Base-by-base conservation (phyloP, 2,797 vertebrate species). In the Sebastes trivittatus region DNA sequence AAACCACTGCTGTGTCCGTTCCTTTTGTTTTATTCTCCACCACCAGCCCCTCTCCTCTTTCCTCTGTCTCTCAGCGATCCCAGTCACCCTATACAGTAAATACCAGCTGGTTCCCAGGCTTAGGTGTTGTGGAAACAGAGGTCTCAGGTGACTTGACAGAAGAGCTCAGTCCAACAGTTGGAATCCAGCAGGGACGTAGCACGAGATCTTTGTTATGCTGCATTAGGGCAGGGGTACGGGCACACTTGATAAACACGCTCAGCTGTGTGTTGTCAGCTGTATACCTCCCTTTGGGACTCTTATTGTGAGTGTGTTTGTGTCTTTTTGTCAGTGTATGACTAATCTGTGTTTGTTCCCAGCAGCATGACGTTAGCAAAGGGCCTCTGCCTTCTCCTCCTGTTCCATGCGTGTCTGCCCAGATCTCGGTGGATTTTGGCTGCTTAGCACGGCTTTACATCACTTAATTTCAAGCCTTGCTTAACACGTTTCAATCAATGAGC, bases 381-480 rank as follows among this genome's bases (percentile, higher is more conserved):
- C 78, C 69, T 67, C 55, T 65, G 72, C 79, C 75, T 85, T 82
- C 84, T 82, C 68, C 68, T 80, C 66, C 68, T 72, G 73, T 69
- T 92, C 68, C 29, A 61, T 67, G 75, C 79, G 80, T 80, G 77
- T 81, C 84, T 87, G 80, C 66, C 34, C 18, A 58, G 78, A 82
- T 88, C 81, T 83, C 11, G 0, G 71, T 79, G 88, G 85, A 90
- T 86, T 93, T 77, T 71, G 64, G 36, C 63, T 86, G 78, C 87
- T 92, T 85, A 89, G 83, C 54, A 69, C 6, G 46, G 83, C 89
- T 90, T 93, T 92, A 86, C 77, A 85, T 89, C 74, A 77, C 86
- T 94, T 89, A 87, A 93, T 91, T 93, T 89, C 85, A 89, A 84
- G 89, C 72, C 89, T 89, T 90, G 86, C 77, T 87, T 83, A 91